These are phyloP conservation scores for Andricus quercusramuli DNA, from an alignment of 2,888 invertebrate genomes.

Conservation along the genomic window DNA sequence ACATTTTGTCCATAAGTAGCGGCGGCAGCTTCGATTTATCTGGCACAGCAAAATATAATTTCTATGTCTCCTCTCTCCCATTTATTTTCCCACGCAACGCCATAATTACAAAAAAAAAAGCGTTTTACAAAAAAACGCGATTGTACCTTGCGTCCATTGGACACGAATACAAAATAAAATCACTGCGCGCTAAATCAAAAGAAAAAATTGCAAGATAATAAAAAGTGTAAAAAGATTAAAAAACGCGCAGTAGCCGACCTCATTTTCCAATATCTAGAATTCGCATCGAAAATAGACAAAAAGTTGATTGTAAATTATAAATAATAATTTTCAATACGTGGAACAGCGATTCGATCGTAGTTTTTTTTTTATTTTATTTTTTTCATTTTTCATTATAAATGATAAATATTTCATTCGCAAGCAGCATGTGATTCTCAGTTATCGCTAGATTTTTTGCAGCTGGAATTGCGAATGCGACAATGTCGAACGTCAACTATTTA, in stretches of 20 bases:
- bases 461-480: not conserved
- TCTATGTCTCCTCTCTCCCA: conserved; percentile 54
- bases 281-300: not conserved
- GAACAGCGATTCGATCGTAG: conserved; percentile 58
- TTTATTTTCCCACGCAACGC: conserved; percentile 34
- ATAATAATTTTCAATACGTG: conserved; percentile 35
- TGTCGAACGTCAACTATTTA: not conserved
- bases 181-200: not conserved
- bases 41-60: conserved; percentile 37
- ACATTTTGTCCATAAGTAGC: conserved; percentile 67
- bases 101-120: conserved; percentile 44
- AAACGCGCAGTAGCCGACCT: not conserved
- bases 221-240: conserved; percentile 1
- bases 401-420: conserved; percentile 47
- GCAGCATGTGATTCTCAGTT: not conserved
- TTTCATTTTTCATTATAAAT: conserved; percentile 43
- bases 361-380: conserved; percentile 51
- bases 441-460: not conserved
- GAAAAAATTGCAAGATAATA: not conserved
- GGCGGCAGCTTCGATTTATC: conserved; percentile 64
- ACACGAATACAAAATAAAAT: conserved; percentile 5
- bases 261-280: not conserved
- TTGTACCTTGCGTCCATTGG: conserved; percentile 33
- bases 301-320: conserved; percentile 39
- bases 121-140: conserved; percentile 34